Percentiles rank a stretch among this genome's conserved stretches.
phyloP scores from a whole-genome alignment of 2,888 invertebrate genomes.

The Nemoura dubitans region DNA sequence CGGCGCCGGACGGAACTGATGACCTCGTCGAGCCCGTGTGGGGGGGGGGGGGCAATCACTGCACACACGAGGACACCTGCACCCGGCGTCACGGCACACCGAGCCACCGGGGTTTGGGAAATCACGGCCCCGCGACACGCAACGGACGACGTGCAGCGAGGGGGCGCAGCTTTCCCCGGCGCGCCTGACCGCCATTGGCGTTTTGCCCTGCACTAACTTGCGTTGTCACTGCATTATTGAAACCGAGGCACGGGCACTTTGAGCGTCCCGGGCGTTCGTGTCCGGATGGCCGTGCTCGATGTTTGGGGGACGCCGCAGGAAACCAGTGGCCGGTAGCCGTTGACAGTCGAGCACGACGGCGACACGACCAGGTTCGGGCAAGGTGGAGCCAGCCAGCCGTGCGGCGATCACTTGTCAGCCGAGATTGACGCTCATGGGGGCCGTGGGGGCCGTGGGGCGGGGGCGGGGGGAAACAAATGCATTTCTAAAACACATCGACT shows the following conservation, averaged over 20 bases:
- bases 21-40: background rate
- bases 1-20: background rate
- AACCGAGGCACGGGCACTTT: too few species aligned
- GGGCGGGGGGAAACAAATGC: background rate
- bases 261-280: too few species aligned
- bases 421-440: background rate
- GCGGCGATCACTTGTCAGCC: background rate
- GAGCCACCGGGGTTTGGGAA: background rate
- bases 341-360: too few species aligned
- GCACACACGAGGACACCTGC: background rate
- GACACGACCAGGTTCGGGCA: background rate
- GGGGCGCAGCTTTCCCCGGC: too few species aligned
- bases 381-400: background rate
- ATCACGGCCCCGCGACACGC: background rate
- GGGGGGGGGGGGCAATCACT: background rate
- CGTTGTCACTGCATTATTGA: too few species aligned
- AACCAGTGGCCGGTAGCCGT: too few species aligned
- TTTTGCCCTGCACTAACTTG: too few species aligned
- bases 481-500: slow-evolving; percentile 12
- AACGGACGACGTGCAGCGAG: background rate
- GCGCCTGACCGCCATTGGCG: too few species aligned
- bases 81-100: background rate
- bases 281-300: too few species aligned
- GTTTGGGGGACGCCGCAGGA: too few species aligned
- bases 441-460: background rate